These are phyloP conservation scores for Achatina immaculata DNA, from an alignment of 1,140 invertebrate species.

Conservation along the genomic window DNA sequence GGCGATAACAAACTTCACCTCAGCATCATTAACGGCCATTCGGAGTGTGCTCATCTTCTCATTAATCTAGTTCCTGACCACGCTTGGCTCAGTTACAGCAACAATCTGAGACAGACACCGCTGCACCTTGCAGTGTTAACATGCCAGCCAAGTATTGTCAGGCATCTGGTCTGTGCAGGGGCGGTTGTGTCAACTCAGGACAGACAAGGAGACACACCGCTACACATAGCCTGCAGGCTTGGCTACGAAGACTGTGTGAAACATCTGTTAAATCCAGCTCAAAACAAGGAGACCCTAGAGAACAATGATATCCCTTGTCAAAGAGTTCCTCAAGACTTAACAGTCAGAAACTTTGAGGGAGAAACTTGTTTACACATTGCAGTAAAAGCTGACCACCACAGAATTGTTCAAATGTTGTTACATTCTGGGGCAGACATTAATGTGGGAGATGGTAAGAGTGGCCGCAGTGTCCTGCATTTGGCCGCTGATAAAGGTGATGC, in stretches of 20 bases:
- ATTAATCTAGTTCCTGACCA: conserved; percentile 29
- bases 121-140: conserved; percentile 82
- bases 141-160: conserved; percentile 76
- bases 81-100: conserved; percentile 26
- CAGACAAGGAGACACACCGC: conserved; percentile 74
- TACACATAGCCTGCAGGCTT: conserved; percentile 84
- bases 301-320: conserved; percentile 61
- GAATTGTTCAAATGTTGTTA: conserved; percentile 38
- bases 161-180: conserved; percentile 78
- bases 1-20: conserved; percentile 27
- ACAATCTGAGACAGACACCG: conserved; percentile 72
- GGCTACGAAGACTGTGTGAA: conserved; percentile 79
- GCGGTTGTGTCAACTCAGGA: conserved; percentile 68
- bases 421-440: conserved; percentile 77
- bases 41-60: background rate
- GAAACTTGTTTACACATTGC: conserved; percentile 76
- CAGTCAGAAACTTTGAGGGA: conserved; percentile 83
- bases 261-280: conserved; percentile 34
- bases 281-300: conserved; percentile 17
- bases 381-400: conserved; percentile 36
- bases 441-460: conserved; percentile 72
- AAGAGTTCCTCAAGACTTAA: conserved; percentile 73
- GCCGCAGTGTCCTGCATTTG: conserved; percentile 52
- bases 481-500: conserved; percentile 42
- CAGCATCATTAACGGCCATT: background rate